These are phyloP conservation scores for Drosophila mauritiana DNA, from an alignment of 1,140 invertebrate genomes.

Conservation along the genomic window DNA sequence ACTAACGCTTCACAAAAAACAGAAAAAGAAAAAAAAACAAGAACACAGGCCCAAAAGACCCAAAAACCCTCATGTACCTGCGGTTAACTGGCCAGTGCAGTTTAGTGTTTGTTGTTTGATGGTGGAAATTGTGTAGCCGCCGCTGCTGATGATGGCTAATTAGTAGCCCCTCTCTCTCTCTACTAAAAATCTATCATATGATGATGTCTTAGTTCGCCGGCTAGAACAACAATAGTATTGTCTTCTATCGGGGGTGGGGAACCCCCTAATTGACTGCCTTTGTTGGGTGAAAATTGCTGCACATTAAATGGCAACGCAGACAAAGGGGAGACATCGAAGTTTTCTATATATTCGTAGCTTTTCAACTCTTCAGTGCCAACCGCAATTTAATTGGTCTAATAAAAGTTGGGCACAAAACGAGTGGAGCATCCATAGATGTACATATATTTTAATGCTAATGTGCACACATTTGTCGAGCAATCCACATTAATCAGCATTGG, in stretches of 20 bases:
- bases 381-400: conserved; percentile 80
- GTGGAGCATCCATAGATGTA: conserved; percentile 2
- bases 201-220: conserved; percentile 54
- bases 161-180: conserved; percentile 30
- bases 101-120: conserved; percentile 25
- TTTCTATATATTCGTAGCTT: conserved; percentile 31
- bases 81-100: conserved; percentile 58
- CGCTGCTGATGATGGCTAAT: conserved; percentile 78
- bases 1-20: conserved; percentile 48
- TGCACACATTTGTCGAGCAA: conserved; percentile 74
- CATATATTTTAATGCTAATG: conserved; percentile 74
- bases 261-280: conserved; percentile 40
- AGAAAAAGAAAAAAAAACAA: background rate
- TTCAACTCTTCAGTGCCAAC: conserved; percentile 35
- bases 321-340: conserved; percentile 22
- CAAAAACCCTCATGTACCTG: conserved; percentile 69
- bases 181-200: conserved; percentile 34
- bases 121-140: conserved; percentile 64
- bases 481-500: conserved; percentile 77
- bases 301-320: conserved; percentile 70
- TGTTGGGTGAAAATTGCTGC: conserved; percentile 76
- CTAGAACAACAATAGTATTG: conserved; percentile 50
- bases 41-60: conserved; percentile 9
- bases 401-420: conserved; percentile 64
- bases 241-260: background rate